Evolutionary conservation across 2,797 vertebrate genomes (phyloP), one percentile per base, ranked within the genome.

Genomic region (Crax fasciolata): DNA sequence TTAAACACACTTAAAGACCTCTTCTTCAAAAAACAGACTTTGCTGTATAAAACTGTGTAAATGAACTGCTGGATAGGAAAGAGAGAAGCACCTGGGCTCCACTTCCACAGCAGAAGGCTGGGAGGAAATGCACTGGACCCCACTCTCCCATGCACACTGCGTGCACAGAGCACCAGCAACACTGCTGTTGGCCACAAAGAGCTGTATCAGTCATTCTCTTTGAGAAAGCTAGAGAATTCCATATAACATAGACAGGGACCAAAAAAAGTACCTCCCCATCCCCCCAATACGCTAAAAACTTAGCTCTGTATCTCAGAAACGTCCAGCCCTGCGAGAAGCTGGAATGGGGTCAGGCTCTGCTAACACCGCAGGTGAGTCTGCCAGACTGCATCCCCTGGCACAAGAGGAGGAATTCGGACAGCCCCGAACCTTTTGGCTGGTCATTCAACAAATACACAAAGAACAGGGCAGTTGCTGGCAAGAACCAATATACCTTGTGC

Each of bases 71-170:
- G 76, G 49, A 72, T 41, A 63, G 49, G 43, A 76, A 80, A 79
- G 63, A 79, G 63, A 72, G 32, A 71, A 89, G 74, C 85, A 84
- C 58, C 63, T 63, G 85, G 18, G 54, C 35, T 79, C 49, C 59
- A 35, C 27, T 83, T 63, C 49, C 2, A 9, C 28, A 76, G 28
- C 73, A 84, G 81, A 91, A 89, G 59, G 81, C 58, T 93, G 72
- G 63, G 77, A 79, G 68, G 73, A 89, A 85, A 85, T 24, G 32
- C 48, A 58, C 44, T 19, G 8, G 58, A 79, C 13, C 11, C 20
- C 23, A 32, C 57, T 62, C 52, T 28, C 43, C 67, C 44, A 23
- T 1, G 4, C 44, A 58, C 63, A 67, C 25, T 72, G 25, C 76
- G n/a, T 4, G 32, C 18, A 39, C 70, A 30, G 51, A 51, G 25